phyloP scores from a whole-genome alignment of 2,113 vertebrate species.

The Trichechus manatus region DNA sequence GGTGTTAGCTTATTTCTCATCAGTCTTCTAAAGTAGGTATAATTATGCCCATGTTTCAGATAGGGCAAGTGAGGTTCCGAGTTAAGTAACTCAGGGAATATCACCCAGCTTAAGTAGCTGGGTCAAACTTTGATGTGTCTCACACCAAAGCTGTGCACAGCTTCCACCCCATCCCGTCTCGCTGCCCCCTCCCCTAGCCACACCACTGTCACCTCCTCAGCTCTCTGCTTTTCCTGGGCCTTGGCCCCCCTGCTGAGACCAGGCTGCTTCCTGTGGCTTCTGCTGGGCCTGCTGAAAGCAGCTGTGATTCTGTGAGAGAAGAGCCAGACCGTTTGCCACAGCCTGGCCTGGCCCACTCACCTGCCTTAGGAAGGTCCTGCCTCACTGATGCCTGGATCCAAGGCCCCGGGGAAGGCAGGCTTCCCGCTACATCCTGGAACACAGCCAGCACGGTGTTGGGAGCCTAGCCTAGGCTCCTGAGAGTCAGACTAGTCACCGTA shows the following conservation, averaged over 20 bases:
- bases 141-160: not conserved
- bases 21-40: not conserved
- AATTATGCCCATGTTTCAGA: not conserved
- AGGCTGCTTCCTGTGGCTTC: not conserved
- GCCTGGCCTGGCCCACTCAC: not conserved
- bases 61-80: not conserved
- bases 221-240: not conserved
- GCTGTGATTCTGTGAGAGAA: not conserved
- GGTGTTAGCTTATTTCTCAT: not conserved
- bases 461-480: rapidly evolving
- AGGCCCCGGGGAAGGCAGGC: not conserved
- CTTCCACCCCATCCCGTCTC: not conserved
- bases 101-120: not conserved
- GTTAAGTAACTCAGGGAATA: not conserved
- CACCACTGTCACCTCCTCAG: not conserved
- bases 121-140: not conserved
- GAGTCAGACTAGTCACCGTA: not conserved
- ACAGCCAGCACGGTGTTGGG: rapidly evolving
- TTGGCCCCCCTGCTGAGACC: not conserved
- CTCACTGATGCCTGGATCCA: not conserved
- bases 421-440: not conserved
- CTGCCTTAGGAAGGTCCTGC: not conserved
- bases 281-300: not conserved
- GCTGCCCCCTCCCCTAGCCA: not conserved
- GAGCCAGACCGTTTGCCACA: not conserved